Base-by-base conservation (phyloP, 2,888 invertebrate genomes). In the Thysanoteuthis rhombus region DNA sequence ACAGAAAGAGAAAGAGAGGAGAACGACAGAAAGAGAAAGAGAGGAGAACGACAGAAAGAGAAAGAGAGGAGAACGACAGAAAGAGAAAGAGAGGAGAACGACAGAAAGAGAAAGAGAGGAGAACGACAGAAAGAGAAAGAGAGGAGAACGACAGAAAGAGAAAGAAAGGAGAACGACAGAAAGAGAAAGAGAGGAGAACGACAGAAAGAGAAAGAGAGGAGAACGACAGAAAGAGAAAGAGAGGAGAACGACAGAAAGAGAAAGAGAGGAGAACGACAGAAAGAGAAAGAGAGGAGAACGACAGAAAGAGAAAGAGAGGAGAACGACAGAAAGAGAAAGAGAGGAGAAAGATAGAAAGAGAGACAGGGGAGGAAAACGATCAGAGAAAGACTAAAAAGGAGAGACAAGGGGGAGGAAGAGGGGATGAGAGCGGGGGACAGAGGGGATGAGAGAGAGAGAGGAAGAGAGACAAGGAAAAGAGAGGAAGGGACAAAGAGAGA, bases 391-490 rank as follows among this genome's bases (percentile, higher is more conserved):
- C 1, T 22, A 16, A 5, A 28, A 5, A 28, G 25, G 28, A 28
- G 28, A 28, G 28, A 5, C 22, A n/a, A n/a, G n/a, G 16, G 75
- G 10, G n/a, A 10, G 10, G 32, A 10, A 8, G 19, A n/a, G n/a
- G 12, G 12, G n/a, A n/a, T 1, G n/a, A 75, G 75, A 75, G 75
- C 0, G n/a, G 4, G 75, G n/a, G 16, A n/a, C 12, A 32, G 75
- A n/a, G n/a, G 8, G 75, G 19, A n/a, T 1, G 8, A n/a, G n/a
- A n/a, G 3, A 19, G 19, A 3, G 10, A 8, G n/a, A n/a, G 1
- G n/a, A 16, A 8, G 8, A 8, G n/a, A n/a, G n/a, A 6, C 1
- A n/a, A 4, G 8, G 10, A 1, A 16, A 32, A n/a, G n/a, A n/a
- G 32, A 8, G 32, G n/a, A n/a, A 16, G n/a, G n/a, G n/a, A 32